Conservation (phyloP, 1,140 invertebrate species). For the Protaetia brevitarsis region DNA sequence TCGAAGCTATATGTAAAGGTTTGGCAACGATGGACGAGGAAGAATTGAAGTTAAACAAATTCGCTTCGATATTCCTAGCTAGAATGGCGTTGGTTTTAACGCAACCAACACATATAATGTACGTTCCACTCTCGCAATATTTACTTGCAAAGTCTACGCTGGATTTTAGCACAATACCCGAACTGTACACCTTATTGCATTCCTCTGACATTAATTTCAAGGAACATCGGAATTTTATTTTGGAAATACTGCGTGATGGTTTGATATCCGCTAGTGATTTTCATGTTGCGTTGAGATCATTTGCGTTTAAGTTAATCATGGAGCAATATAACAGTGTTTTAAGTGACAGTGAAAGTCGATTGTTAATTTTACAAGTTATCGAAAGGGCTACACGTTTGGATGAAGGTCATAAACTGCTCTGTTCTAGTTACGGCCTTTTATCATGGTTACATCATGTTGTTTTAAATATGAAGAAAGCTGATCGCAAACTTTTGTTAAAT, state of each 20-base stretch:
- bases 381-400: slow-evolving; percentile 57
- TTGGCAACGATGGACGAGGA: slow-evolving; percentile 33
- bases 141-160: slow-evolving; percentile 66
- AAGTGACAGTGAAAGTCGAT: slow-evolving; percentile 53
- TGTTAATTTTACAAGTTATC: slow-evolving; percentile 62
- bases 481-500: not conserved
- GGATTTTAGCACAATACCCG: slow-evolving; percentile 70
- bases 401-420: slow-evolving; percentile 58
- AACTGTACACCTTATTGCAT: slow-evolving; percentile 70
- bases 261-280: slow-evolving; percentile 53
- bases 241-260: slow-evolving; percentile 65
- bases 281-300: slow-evolving; percentile 49
- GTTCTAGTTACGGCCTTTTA: slow-evolving; percentile 52
- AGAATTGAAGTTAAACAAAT: slow-evolving; percentile 59
- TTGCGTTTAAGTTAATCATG: slow-evolving; percentile 57
- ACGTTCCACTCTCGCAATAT: slow-evolving; percentile 65
- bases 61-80: slow-evolving; percentile 69
- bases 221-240: slow-evolving; percentile 64
- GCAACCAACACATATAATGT: slow-evolving; percentile 66
- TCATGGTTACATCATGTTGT: slow-evolving; percentile 25
- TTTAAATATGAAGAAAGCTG: not conserved
- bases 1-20: slow-evolving; percentile 44
- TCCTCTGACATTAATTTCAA: slow-evolving; percentile 62
- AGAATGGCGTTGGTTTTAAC: slow-evolving; percentile 61
- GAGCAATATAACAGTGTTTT: slow-evolving; percentile 53